Base-by-base conservation (phyloP, 2,888 invertebrate species). In the Prosopocoilus inquinatus region DNA sequence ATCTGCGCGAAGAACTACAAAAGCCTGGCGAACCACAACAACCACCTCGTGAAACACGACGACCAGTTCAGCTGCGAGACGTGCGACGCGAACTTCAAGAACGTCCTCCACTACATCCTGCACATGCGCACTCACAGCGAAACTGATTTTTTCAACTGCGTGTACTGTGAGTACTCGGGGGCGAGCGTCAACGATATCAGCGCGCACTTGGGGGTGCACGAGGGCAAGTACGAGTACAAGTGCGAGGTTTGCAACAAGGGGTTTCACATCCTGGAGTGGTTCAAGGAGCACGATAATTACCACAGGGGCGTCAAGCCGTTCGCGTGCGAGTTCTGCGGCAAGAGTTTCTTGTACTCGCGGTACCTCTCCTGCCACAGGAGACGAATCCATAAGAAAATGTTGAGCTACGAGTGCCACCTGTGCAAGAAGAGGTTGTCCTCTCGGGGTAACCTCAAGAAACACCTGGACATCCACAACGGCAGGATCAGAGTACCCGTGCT, bases 271-370 rank as follows among this genome's bases (percentile, higher is more conserved):
- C 74, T 78, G 50, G 78, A 80, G 34, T 82, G 82, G 75, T 81
- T 81, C 57, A 76, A 80, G 64, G 82, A 83, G 51, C 84, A 84
- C 72, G 80, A 81, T 63, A 83, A 83, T 67, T 82, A 80, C 33
- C 82, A 83, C 72, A 81, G 79, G 11, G 81, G 80, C 52, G 75
- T 78, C 48, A 80, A 80, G 47, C 84, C 84, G 41, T 81, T 82
- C 73, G 80, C 81, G 58, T 84, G 84, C 70, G 77, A 81, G 60
- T 79, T 79, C 70, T 84, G 84, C 73, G 82, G 82, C 12, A 84
- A 84, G 73, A 82, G 82, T 9, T 84, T 84, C 75, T 82, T 82
- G 49, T 76, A 77, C 54, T 72, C 75, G 2, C 67, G 75, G 2
- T 74, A 75, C 55, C 57, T 78, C 3, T 70, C 73, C 13, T 75